Base-by-base conservation (phyloP, 1,140 invertebrate genomes). In the Melipona quadrifasciata region DNA sequence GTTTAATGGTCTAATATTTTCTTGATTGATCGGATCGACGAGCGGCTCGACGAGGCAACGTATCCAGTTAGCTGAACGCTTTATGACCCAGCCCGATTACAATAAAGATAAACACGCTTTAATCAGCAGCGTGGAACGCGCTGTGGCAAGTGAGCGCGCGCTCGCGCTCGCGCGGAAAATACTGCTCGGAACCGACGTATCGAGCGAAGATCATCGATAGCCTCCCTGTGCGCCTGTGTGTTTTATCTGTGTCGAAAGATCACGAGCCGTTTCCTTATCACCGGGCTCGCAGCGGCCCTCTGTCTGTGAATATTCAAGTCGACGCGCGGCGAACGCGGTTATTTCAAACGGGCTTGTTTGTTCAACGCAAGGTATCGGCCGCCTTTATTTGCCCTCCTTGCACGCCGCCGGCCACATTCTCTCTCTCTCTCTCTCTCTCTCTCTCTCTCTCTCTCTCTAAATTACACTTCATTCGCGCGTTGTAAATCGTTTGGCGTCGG, bases 61-160 rank as follows among this genome's bases (percentile, higher is more conserved):
- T 51, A 55, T 78, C 65, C 75, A 53, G 76, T 71, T 70, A 24
- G 31, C 39, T 70, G 75, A 70, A 71, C 55, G 55, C 39, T 79
- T 84, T 79, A 84, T 21, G 82, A 79, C 21, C 82, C n/a, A 27
- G 67, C 34, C 75, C 75, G 82, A 84, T 84, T 84, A 79, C 67
- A 57, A 84, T 84, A 84, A 71, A 84, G 82, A 84, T 84, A 84
- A 84, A 71, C 82, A 79, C 31, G 67, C 47, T 79, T 84, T 84
- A 84, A 84, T 84, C 82, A 79, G 75, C 81, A 39, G 19, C n/a
- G 24, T 24, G 81, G 53, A 68, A 58, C 75, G 55, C 61, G 74
- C 64, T 51, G 10, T 3, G 4, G 65, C 78, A 21, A 19, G 53
- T 19, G 70, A 39, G 70, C 27, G n/a, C 27, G n/a, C n/a, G n/a